Evolutionary conservation across 2,888 invertebrate genomes (phyloP).

Genomic region (Scaptomyza tumidula): DNA sequence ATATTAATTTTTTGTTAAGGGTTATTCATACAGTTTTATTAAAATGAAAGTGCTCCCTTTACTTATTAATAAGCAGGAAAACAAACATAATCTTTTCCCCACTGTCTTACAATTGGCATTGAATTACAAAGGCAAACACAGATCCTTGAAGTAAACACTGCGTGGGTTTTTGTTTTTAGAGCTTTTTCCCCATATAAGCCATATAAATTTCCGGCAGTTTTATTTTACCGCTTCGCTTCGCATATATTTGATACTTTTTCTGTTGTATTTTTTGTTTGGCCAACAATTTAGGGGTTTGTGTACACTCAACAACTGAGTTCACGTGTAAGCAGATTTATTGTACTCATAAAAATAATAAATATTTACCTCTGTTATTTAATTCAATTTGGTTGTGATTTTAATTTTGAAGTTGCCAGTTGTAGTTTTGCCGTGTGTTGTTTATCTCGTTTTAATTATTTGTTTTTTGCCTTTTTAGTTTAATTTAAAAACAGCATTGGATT

Average conservation of each 20-base stretch:
- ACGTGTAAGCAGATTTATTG: constrained; percentile 60
- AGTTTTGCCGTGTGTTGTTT: not conserved
- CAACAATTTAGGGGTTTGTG: constrained; percentile 21
- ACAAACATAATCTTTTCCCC: constrained; percentile 9
- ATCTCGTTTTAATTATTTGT: not conserved
- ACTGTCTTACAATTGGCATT: constrained; percentile 35
- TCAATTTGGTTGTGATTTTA: constrained; percentile 11
- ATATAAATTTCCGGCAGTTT: constrained; percentile 75
- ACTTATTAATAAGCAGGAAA: constrained; percentile 15
- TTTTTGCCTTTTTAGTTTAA: not conserved
- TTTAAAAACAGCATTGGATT: not conserved
- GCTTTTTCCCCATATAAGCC: constrained; percentile 56
- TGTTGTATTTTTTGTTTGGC: constrained; percentile 24
- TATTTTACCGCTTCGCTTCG: constrained; percentile 71
- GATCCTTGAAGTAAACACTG: constrained; percentile 54
- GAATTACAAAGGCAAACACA: constrained; percentile 55
- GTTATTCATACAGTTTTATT: not conserved
- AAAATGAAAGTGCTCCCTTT: not conserved
- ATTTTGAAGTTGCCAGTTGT: constrained; percentile 1
- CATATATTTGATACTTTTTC: constrained; percentile 56
- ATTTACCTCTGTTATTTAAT: constrained; percentile 55
- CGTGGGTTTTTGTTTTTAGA: constrained; percentile 38
- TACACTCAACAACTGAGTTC: constrained; percentile 42
- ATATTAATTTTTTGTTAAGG: not conserved
- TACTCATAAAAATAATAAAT: constrained; percentile 56